These are phyloP conservation scores for Polietes domitor DNA, from an alignment of 2,888 invertebrate genomes.

Conservation along the genomic window DNA sequence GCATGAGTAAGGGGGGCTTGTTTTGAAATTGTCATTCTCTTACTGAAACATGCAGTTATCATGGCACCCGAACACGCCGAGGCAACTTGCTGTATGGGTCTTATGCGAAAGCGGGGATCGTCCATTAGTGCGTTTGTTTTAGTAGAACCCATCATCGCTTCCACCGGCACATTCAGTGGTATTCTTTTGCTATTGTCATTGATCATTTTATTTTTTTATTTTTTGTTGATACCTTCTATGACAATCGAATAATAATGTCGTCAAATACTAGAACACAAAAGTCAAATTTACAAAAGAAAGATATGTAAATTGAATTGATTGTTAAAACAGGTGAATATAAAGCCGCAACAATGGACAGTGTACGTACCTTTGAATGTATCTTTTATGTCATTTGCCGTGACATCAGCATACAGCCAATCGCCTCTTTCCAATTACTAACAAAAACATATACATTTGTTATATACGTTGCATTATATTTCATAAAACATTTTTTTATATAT, in stretches of 20 bases:
- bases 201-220: not conserved
- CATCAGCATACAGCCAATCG: no score
- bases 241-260: not conserved
- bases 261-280: conserved; percentile 13
- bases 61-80: conserved; percentile 88
- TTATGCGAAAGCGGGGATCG: conserved; percentile 88
- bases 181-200: conserved; percentile 8
- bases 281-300: no score
- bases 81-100: conserved; percentile 79
- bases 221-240: conserved; percentile 1
- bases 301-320: no score
- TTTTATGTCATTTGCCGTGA: no score
- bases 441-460: no score
- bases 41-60: conserved; percentile 93
- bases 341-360: no score
- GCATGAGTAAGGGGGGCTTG: conserved; percentile 15
- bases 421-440: no score
- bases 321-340: no score
- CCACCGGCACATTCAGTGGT: not conserved
- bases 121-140: conserved; percentile 80
- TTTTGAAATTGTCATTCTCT: conserved; percentile 73
- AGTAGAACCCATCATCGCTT: not conserved
- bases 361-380: no score
- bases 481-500: no score
- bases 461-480: no score